A percentile compares a stretch with the other conserved stretches of the same genome.
These are phyloP conservation scores for Spongia lamella DNA, from an alignment of 37 sponge, comb jelly and placozoan genomes.

Conservation along the genomic window DNA sequence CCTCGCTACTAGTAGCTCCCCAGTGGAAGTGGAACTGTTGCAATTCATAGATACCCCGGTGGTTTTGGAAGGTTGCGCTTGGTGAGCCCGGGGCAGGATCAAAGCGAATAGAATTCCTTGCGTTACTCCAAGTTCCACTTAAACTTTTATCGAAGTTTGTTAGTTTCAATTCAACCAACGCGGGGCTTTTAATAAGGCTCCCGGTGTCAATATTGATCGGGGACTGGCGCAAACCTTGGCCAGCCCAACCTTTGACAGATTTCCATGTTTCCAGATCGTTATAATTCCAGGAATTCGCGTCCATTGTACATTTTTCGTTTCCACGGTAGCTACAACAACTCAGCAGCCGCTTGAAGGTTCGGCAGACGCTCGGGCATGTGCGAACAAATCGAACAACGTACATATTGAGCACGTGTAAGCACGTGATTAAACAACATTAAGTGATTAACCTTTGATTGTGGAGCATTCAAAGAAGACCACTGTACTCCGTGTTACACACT, in stretches of 20 bases:
- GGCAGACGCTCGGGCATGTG: no score
- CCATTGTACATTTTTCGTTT: no score
- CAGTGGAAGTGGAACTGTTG: slow-evolving; percentile 37
- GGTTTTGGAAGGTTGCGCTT: slow-evolving; percentile 2
- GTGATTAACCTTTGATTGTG: no score
- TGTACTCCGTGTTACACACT: no score
- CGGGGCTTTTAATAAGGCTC: background rate
- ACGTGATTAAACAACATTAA: no score
- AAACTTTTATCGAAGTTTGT: background rate
- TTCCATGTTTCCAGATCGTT: slow-evolving; percentile 12
- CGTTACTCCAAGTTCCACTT: background rate
- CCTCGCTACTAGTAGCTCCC: slow-evolving; percentile 15
- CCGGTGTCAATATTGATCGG: slow-evolving; percentile 11
- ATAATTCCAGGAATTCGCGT: no score
- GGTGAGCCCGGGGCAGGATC: background rate
- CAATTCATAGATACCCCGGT: slow-evolving; percentile 19
- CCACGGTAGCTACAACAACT: no score
- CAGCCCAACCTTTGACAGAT: background rate
- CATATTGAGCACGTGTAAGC: no score
- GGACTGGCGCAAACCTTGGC: slow-evolving; percentile 21
- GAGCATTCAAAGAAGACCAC: no score
- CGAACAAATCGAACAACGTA: no score
- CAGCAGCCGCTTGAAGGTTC: no score
- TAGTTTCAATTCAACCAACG: background rate
- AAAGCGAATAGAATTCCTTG: slow-evolving; percentile 9